Base-by-base conservation (phyloP, 2,888 invertebrate genomes). In the Xanthia togata region DNA sequence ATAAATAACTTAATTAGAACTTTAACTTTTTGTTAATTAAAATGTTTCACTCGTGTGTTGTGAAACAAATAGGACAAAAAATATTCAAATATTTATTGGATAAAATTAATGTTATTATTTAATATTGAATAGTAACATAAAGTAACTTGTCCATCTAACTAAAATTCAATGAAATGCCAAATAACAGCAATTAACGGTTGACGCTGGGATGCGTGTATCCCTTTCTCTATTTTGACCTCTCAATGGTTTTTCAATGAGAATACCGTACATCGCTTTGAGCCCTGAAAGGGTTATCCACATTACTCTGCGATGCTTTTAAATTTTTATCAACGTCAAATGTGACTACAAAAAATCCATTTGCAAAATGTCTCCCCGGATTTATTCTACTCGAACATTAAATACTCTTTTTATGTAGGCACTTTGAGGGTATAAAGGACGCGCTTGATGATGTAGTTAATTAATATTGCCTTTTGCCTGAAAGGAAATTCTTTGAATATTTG, bases 191-290 rank as follows among this genome's bases (percentile, higher is more conserved):
- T 85, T 71, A 73, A 69, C 62, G 35, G n/a, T 12, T n/a, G 35
- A 68, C 44, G 82, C 87, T 87, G 88, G 87, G n/a, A n/a, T 14
- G 64, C 89, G 89, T 89, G 89, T 89, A 88, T 90, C 90, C 89
- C 86, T 78, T 90, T 88, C 88, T 89, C 87, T 93, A 92, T 94
- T 94, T 93, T 92, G 92, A 93, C 92, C 93, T 92, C 87, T 88
- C 89, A 90, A 89, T 91, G 92, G 93, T 93, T 93, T 95, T 95
- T 95, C 93, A 95, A 95, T 93, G 93, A 92, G 93, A 90, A 93
- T 91, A 92, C 91, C 89, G 90, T 90, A 90, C 90, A 88, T 86
- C 91, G 91, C 92, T 94, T 93, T 93, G 91, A 93, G 90, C 88
- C 85, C 90, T 92, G 92, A 95, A 95, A 95, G 94, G 95, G 95